Evolutionary conservation across 2,797 vertebrate species (phyloP).

Genomic region (Myotis findleyi): DNA sequence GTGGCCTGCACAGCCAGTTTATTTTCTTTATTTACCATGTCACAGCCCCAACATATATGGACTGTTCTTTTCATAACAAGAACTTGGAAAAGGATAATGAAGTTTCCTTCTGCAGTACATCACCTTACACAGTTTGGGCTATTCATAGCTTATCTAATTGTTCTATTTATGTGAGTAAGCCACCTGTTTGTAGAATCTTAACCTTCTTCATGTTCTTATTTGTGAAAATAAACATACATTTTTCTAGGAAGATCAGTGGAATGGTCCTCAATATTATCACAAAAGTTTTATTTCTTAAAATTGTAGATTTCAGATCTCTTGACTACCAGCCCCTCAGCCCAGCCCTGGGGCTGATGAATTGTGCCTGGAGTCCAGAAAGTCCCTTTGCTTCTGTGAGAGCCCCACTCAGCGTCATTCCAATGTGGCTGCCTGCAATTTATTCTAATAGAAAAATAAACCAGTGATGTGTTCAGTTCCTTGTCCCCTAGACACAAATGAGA

Average conservation of each 20-base stretch:
- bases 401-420: too few species aligned
- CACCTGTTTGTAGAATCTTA: not conserved
- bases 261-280: not conserved
- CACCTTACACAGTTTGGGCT: not conserved
- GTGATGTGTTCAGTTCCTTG: constrained; percentile 93
- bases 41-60: not conserved
- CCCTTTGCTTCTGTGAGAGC: not conserved
- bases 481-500: constrained; percentile 91
- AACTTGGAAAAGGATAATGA: not conserved
- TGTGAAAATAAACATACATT: not conserved
- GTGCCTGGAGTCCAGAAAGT: not conserved
- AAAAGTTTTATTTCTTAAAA: not conserved
- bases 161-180: not conserved
- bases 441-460: constrained; percentile 96
- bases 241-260: not conserved
- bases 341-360: not conserved
- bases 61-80: not conserved
- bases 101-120: not conserved
- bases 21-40: not conserved
- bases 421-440: constrained; percentile 93
- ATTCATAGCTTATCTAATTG: not conserved
- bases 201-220: not conserved
- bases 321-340: not conserved
- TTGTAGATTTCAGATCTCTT: not conserved
- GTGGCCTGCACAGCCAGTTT: not conserved